These are phyloP conservation scores for Hippopotamus amphibius DNA, from an alignment of 2,113 vertebrate genomes.

Conservation along the genomic window DNA sequence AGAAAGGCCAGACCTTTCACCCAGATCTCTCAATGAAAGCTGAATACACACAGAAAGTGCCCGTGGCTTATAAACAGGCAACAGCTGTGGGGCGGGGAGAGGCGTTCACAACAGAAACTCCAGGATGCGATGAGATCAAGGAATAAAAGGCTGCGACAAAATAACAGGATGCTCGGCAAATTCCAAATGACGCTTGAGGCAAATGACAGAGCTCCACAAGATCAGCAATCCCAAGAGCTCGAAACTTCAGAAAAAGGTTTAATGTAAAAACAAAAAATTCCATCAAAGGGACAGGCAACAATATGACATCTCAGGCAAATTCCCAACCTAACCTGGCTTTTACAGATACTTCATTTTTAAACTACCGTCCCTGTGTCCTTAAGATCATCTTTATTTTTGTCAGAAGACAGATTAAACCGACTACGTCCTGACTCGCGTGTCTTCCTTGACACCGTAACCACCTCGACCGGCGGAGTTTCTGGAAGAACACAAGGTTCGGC, in stretches of 20 bases:
- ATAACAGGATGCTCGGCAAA: conserved; percentile 8
- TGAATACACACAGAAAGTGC: neutral
- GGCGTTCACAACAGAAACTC: neutral
- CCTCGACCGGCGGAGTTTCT: neutral
- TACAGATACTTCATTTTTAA: neutral
- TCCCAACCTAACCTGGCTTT: neutral
- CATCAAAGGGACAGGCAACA: neutral
- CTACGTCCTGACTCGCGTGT: neutral
- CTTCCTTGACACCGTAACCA: too few species aligned
- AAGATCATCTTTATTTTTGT: neutral
- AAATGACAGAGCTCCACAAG: neutral
- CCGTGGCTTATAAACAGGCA: neutral
- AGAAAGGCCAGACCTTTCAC: neutral
- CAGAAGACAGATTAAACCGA: neutral
- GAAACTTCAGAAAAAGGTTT: neutral
- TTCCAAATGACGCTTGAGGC: neutral
- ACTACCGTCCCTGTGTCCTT: neutral
- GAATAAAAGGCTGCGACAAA: neutral
- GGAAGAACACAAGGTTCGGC: neutral
- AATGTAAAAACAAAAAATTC: too few species aligned
- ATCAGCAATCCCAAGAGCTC: neutral
- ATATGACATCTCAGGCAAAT: neutral
- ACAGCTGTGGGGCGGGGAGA: conserved; percentile 30
- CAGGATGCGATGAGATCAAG: conserved; percentile 19
- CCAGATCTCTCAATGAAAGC: too few species aligned